Conservation (phyloP, 2,888 invertebrate genomes). For the Odontomyia ornata region DNA sequence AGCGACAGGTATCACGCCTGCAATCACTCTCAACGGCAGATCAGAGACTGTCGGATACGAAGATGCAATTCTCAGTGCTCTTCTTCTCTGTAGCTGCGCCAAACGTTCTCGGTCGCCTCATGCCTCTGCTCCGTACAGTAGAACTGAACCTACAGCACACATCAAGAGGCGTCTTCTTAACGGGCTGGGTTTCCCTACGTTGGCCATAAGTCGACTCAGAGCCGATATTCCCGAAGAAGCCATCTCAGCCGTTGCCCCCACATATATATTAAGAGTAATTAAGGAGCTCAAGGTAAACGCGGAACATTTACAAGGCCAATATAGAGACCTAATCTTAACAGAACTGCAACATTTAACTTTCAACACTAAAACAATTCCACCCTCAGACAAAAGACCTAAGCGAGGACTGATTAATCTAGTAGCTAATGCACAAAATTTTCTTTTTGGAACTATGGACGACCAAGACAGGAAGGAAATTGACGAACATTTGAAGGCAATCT, state of each 20-base stretch:
- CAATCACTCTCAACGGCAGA: no score
- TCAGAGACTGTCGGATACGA: no score
- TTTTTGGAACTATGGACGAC: slow-evolving; percentile 44
- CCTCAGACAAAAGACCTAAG: slow-evolving; percentile 35
- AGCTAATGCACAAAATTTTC: slow-evolving; percentile 27
- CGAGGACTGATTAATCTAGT: slow-evolving; percentile 40
- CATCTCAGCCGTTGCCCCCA: slow-evolving; percentile 12
- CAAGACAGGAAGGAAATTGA: slow-evolving; percentile 41
- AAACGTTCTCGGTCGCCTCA: no score
- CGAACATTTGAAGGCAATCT: slow-evolving; percentile 34
- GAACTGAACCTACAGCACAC: no score
- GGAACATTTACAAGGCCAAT: not conserved
- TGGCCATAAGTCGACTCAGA: no score
- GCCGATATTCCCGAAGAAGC: not conserved
- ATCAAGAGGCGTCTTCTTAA: no score
- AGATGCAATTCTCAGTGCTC: no score
- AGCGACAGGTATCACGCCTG: no score
- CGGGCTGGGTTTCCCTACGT: no score
- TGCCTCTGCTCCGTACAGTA: no score
- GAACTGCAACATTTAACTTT: slow-evolving; percentile 33
- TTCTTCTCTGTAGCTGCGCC: no score
- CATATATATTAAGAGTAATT: slow-evolving; percentile 5
- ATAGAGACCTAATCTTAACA: not conserved
- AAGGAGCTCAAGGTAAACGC: slow-evolving; percentile 14
- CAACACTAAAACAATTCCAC: not conserved